Percentiles rank a stretch among this genome's conserved stretches.
Conservation (phyloP, 1,140 invertebrate genomes). For the Drosophila lacteicornis region DNA sequence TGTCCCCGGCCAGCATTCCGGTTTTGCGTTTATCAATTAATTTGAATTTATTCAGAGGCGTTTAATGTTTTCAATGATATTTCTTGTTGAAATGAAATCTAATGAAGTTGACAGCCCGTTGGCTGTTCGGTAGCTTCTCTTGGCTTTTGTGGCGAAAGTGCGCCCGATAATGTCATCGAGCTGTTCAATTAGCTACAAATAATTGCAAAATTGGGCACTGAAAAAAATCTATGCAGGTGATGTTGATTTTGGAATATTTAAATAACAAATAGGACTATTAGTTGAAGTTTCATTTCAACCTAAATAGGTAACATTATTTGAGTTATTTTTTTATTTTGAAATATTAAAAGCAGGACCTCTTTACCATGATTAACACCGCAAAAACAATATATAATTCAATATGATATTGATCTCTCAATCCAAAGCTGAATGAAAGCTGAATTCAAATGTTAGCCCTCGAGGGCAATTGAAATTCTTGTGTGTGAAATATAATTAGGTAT, state of each 20-base stretch:
- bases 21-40: slow-evolving; percentile 77
- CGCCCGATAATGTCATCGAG: slow-evolving; percentile 41
- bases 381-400: background rate
- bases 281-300: no score
- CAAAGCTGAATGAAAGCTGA: slow-evolving; percentile 24
- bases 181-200: slow-evolving; percentile 42
- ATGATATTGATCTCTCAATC: background rate
- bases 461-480: slow-evolving; percentile 38
- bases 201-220: slow-evolving; percentile 16
- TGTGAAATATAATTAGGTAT: slow-evolving; percentile 39
- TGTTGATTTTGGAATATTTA: no score
- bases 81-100: slow-evolving; percentile 64
- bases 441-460: slow-evolving; percentile 4
- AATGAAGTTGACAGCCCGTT: slow-evolving; percentile 63
- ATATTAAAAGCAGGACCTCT: background rate
- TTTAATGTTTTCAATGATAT: slow-evolving; percentile 73
- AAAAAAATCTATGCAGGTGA: no score
- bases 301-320: no score
- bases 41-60: slow-evolving; percentile 82
- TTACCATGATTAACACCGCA: no score
- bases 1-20: slow-evolving; percentile 23
- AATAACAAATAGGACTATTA: no score
- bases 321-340: no score
- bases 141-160: slow-evolving; percentile 35
- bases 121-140: slow-evolving; percentile 48